Conservation (phyloP, 2,797 vertebrate species). For the Periparus ater region DNA sequence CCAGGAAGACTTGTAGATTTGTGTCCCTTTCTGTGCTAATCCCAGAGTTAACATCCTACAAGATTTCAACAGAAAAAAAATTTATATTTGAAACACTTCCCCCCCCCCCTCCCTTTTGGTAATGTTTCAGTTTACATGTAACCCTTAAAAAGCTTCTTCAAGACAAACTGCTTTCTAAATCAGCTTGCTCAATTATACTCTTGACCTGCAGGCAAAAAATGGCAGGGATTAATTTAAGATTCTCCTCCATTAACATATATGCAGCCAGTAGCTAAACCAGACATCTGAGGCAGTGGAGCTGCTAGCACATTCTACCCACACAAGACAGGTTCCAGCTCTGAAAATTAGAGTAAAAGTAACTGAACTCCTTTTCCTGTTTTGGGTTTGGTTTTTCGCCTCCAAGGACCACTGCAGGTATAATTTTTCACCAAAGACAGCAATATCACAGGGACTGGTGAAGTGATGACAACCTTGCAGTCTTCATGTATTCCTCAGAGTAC, state of each 20-base stretch:
- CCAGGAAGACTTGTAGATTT: not conserved
- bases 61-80: not conserved
- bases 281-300: not conserved
- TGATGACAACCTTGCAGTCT: not conserved
- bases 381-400: accelerated
- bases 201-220: not conserved
- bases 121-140: not conserved
- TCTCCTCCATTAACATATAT: not conserved
- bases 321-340: not conserved
- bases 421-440: not conserved
- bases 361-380: not conserved
- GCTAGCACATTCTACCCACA: not conserved
- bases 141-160: not conserved
- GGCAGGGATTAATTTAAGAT: not conserved
- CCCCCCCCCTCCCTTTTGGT: not conserved
- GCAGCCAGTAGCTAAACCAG: not conserved
- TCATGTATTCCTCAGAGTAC: not conserved
- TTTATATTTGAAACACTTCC: not conserved
- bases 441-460: not conserved
- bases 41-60: not conserved
- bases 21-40: not conserved
- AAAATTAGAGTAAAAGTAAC: not conserved
- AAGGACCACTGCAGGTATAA: not conserved
- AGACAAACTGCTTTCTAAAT: not conserved
- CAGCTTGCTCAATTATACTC: not conserved